Evolutionary conservation across 1,140 invertebrate genomes (phyloP).

Genomic region (Calephelis nemesis): DNA sequence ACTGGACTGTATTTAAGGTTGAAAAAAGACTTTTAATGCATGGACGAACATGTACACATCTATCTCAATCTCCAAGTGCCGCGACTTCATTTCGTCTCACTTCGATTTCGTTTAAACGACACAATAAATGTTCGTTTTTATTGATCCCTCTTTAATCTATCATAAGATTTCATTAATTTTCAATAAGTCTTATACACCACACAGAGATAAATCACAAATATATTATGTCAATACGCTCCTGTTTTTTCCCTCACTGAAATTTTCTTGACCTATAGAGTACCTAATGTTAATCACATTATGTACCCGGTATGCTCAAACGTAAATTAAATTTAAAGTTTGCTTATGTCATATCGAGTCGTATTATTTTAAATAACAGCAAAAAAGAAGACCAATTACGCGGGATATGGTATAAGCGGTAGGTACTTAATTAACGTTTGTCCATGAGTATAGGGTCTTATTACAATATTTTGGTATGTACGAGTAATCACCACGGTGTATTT

Average conservation of each 20-base stretch:
- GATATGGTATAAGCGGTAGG: too few species aligned
- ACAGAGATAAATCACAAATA: conserved; percentile 24
- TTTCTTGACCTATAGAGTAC: background rate
- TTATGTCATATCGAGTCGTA: too few species aligned
- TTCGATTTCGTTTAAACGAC: conserved; percentile 27
- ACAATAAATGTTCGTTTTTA: conserved; percentile 45
- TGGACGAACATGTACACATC: conserved; percentile 26
- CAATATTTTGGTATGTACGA: conserved; percentile 12
- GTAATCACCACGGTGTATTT: conserved; percentile 34
- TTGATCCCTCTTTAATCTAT: conserved; percentile 68
- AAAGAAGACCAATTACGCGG: too few species aligned
- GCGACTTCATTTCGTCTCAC: background rate
- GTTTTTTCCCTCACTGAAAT: conserved; percentile 32
- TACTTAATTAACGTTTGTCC: too few species aligned
- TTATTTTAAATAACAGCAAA: too few species aligned
- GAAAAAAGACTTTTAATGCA: conserved; percentile 59
- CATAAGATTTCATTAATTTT: conserved; percentile 42
- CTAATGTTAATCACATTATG: too few species aligned
- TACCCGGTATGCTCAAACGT: too few species aligned
- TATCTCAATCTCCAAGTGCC: conserved; percentile 18
- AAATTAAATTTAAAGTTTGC: too few species aligned
- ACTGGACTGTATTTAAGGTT: conserved; percentile 56
- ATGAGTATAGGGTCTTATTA: background rate
- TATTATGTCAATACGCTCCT: conserved; percentile 39
- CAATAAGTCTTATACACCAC: conserved; percentile 22